These are phyloP conservation scores for Coptodon rendalli DNA, from an alignment of 2,113 vertebrate genomes.

Conservation along the genomic window DNA sequence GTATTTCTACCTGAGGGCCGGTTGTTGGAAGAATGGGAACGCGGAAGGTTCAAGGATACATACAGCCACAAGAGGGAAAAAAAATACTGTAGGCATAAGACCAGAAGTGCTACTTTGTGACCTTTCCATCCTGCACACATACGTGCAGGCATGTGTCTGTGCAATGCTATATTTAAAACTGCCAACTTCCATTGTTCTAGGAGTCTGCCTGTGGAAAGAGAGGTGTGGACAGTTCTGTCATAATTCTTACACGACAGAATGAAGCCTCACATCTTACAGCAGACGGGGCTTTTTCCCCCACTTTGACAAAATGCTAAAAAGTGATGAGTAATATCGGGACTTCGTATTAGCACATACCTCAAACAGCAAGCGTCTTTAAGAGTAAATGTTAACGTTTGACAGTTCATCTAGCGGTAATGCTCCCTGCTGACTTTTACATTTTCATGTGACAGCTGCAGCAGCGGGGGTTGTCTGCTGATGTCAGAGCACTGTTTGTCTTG, in stretches of 20 bases:
- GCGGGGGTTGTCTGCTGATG: neutral
- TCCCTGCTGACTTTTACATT: neutral
- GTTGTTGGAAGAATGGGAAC: neutral
- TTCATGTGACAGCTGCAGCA: neutral
- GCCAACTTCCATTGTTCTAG: neutral
- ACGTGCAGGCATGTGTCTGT: neutral
- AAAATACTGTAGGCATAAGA: neutral
- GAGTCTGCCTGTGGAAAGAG: neutral
- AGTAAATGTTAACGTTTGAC: neutral
- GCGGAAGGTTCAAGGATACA: neutral
- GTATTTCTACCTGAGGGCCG: neutral
- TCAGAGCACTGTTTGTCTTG: neutral
- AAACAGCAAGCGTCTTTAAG: neutral
- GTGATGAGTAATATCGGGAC: neutral
- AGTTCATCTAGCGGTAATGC: neutral
- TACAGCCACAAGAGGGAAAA: neutral
- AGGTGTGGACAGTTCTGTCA: neutral
- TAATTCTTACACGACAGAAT: neutral
- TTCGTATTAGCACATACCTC: neutral
- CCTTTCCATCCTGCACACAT: neutral
- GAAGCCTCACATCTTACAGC: neutral
- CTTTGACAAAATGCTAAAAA: neutral
- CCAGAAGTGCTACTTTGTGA: neutral
- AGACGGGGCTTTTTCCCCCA: neutral
- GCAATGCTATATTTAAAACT: neutral